These are phyloP conservation scores for Ailuropoda melanoleuca DNA, from an alignment of 2,113 vertebrate genomes.

Conservation along the genomic window DNA sequence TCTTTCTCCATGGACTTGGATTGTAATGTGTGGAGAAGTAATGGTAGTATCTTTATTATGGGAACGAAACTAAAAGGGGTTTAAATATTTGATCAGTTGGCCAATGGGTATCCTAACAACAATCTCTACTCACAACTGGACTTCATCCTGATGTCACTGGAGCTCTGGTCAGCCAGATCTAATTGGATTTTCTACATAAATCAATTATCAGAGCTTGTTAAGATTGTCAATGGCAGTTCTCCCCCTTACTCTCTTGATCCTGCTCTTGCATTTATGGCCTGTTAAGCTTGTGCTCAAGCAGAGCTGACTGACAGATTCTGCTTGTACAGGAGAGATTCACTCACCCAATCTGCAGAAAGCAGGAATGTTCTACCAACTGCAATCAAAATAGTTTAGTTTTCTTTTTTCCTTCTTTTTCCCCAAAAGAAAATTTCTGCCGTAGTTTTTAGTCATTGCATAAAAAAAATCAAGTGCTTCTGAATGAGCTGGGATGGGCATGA, in stretches of 20 bases:
- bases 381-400: background rate
- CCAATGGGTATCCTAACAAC: background rate
- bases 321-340: background rate
- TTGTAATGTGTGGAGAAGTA: background rate
- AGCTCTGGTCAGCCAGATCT: background rate
- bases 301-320: conserved; percentile 29
- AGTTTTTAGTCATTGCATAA: background rate
- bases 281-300: conserved; percentile 23
- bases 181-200: conserved; percentile 59
- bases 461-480: background rate
- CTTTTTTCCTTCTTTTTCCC: background rate
- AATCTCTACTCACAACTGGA: background rate
- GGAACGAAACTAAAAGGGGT: background rate
- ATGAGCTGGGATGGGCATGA: background rate
- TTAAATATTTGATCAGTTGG: conserved; percentile 31
- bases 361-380: background rate
- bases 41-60: background rate
- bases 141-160: background rate
- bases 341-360: background rate
- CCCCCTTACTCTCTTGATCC: background rate
- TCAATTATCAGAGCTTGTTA: conserved; percentile 60
- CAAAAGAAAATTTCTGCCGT: background rate
- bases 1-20: background rate
- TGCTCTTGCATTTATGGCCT: background rate
- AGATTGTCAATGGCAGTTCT: conserved; percentile 32